Conservation (phyloP, 2,113 vertebrate genomes). For the Centropristis striata region DNA sequence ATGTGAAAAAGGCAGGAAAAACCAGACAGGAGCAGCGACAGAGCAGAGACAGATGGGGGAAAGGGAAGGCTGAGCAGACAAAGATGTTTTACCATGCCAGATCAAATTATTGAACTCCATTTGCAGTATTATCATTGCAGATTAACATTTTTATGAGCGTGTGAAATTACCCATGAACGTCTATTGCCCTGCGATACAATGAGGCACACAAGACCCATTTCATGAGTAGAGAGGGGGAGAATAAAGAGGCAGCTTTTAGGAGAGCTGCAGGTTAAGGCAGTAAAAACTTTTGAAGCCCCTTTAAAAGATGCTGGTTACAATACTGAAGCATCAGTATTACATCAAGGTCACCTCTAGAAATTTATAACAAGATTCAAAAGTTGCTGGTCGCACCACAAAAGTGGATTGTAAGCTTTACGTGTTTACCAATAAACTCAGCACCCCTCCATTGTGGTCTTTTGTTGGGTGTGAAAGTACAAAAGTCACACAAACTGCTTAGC, state of each 20-base stretch:
- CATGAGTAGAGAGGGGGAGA: conserved; percentile 14
- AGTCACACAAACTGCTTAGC: conserved; percentile 17
- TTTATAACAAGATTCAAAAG: conserved; percentile 28
- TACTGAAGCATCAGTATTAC: conserved; percentile 14
- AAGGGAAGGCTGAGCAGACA: conserved; percentile 41
- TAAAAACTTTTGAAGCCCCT: conserved; percentile 34
- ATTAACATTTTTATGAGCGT: conserved; percentile 78
- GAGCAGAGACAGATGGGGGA: conserved; percentile 31
- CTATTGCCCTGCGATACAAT: conserved; percentile 59
- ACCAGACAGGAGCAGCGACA: conserved; percentile 21
- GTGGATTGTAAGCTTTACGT: not conserved
- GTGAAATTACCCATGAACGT: conserved; percentile 76
- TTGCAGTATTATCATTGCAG: conserved; percentile 73
- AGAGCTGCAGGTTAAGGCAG: conserved; percentile 29
- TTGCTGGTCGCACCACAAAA: conserved; percentile 18
- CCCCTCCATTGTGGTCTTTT: not conserved
- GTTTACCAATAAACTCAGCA: conserved; percentile 4
- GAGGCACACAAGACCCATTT: conserved; percentile 49
- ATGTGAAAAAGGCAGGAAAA: conserved; percentile 37
- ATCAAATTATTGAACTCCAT: conserved; percentile 74
- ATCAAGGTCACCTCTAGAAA: conserved; percentile 51
- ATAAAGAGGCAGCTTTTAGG: conserved; percentile 47
- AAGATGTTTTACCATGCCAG: conserved; percentile 60
- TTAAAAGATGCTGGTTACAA: conserved; percentile 41
- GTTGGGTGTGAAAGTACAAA: not conserved